These are phyloP conservation scores for Euphydryas editha DNA, from an alignment of 2,888 invertebrate species.

Conservation along the genomic window DNA sequence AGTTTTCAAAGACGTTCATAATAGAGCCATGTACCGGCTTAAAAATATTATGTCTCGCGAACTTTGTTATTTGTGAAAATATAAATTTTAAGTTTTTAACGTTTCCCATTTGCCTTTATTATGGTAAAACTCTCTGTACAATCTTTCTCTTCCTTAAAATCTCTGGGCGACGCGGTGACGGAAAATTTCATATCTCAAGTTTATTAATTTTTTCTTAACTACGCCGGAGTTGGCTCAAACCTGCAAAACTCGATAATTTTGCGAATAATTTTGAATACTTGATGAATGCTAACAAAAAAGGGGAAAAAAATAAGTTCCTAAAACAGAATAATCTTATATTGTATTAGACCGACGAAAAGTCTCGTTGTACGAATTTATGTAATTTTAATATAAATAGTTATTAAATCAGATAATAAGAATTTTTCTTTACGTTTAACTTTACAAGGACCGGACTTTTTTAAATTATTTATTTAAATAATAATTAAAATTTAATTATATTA, in stretches of 20 bases:
- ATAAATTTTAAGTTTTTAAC: slow-evolving; percentile 7
- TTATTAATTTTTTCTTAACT: slow-evolving; percentile 26
- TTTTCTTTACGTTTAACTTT: too few relatives aligned
- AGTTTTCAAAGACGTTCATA: not conserved
- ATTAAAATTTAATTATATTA: too few relatives aligned
- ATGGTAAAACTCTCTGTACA: slow-evolving; percentile 15
- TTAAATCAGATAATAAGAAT: too few relatives aligned
- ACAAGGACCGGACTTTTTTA: too few relatives aligned
- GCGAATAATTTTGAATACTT: slow-evolving; percentile 3
- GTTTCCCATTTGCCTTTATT: slow-evolving; percentile 25
- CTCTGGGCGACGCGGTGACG: slow-evolving; percentile 13
- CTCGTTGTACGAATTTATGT: not conserved
- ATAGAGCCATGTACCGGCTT: not conserved
- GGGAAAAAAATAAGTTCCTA: not conserved
- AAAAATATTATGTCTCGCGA: slow-evolving; percentile 9
- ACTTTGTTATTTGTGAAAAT: slow-evolving; percentile 20
- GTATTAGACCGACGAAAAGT: not conserved
- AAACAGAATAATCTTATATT: not conserved
- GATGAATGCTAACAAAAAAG: slow-evolving; percentile 1
- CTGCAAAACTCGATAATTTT: slow-evolving; percentile 12
- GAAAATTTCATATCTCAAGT: slow-evolving; percentile 15
- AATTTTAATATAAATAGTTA: not conserved
- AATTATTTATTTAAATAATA: too few relatives aligned
- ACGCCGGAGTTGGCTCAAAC: slow-evolving; percentile 14
- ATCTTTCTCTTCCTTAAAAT: slow-evolving; percentile 17